Base-by-base conservation (phyloP, 2,888 invertebrate genomes). In the Drosophila putrida region DNA sequence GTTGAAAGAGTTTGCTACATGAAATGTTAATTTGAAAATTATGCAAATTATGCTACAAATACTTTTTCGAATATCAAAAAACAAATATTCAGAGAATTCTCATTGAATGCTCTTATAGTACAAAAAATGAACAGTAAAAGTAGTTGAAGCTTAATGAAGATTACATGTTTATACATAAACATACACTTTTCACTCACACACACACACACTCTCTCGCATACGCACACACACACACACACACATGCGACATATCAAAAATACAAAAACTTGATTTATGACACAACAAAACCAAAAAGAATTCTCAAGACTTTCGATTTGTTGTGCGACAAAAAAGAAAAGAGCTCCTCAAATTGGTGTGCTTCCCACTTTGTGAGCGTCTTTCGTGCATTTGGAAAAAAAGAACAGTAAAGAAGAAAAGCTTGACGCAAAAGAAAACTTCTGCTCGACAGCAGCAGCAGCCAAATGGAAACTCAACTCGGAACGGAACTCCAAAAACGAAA, bases 211-310 rank as follows among this genome's bases (percentile, higher is more conserved):
- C 53, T 8, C 70, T 25, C 49, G 31, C 62, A 43, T 25, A 6
- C 57, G 4, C 36, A 28, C 39, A 25, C 54, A 46, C 55, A 57
- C 54, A 10, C 53, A 47, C 60, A 71, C 59, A 55, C 64, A 71
- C 86, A 90, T 90, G 90, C 90, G 71, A 84, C 86, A 89, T 78
- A 69, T 76, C 89, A 90, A 90, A 90, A 90, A 90, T 86, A 84
- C 89, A 90, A 89, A 90, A 83, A 62, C 69, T 47, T 67, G 75
- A 79, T 79, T 85, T 80, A 87, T 85, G 85, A 71, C 81, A 85
- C 75, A 65, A 60, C 33, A 63, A 58, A 59, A 71, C 63, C 39
- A 54, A 64, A 71, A 71, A 66, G 61, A 61, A 61, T 49, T 69
- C 53, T 47, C 58, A 66, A 75, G 53, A 71, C 50, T 70, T 70